A percentile compares a stretch with the other conserved stretches of the same genome.
These are phyloP conservation scores for Pyxicephalus adspersus DNA, from an alignment of 2,113 vertebrate species.

Conservation along the genomic window DNA sequence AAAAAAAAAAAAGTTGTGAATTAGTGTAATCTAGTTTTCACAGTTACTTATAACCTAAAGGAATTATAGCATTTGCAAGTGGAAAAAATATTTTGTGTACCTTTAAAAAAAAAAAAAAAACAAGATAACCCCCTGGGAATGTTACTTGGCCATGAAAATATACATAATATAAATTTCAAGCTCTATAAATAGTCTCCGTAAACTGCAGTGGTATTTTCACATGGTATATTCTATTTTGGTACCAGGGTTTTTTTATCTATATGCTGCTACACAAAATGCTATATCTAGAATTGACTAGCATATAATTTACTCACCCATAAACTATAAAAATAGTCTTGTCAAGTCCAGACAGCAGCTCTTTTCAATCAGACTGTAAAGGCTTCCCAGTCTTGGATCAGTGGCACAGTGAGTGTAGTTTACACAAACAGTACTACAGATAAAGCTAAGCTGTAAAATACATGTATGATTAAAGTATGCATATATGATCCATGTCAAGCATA, in stretches of 20 bases:
- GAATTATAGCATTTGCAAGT: no score
- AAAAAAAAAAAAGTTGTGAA: no score
- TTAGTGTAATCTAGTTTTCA: no score
- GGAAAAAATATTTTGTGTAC: no score
- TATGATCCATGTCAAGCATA: no score
- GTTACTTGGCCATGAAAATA: no score
- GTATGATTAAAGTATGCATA: no score
- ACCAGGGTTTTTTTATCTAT: conserved; percentile 2
- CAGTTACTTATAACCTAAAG: no score
- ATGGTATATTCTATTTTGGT: conserved; percentile 4
- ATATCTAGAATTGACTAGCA: background rate
- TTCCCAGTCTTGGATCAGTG: background rate
- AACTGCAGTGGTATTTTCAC: background rate
- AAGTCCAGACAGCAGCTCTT: background rate
- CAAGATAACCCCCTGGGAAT: no score
- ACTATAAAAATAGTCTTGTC: conserved; percentile 26
- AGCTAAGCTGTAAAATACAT: background rate
- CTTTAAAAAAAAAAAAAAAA: no score
- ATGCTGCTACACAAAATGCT: background rate
- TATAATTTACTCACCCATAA: conserved; percentile 3
- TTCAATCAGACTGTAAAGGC: background rate
- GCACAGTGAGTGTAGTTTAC: background rate
- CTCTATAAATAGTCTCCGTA: background rate
- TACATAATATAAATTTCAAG: no score
- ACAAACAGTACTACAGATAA: background rate